phyloP scores from a whole-genome alignment of 2,888 invertebrate genomes.

The Tyria jacobaeae region DNA sequence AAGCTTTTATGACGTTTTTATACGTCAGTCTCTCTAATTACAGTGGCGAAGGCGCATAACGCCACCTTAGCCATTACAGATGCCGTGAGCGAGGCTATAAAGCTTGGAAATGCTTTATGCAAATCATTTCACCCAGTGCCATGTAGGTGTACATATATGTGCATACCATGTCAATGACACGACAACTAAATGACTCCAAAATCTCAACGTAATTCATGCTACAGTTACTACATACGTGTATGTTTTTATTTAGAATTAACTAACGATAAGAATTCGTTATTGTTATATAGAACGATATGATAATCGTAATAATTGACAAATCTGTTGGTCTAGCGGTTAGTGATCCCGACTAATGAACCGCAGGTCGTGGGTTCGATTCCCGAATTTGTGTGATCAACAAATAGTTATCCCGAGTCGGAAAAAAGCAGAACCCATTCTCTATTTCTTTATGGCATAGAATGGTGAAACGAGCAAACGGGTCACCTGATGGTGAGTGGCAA shows the following conservation, averaged over 20 bases:
- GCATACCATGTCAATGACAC: conserved; percentile 21
- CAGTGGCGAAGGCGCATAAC: conserved; percentile 73
- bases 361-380: too few species aligned
- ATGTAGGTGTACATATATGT: conserved; percentile 30
- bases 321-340: too few species aligned
- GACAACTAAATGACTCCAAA: conserved; percentile 37
- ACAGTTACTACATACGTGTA: background rate
- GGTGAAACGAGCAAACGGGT: too few species aligned
- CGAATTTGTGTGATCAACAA: too few species aligned
- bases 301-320: too few species aligned
- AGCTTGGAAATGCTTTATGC: conserved; percentile 77
- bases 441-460: too few species aligned
- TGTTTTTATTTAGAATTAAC: background rate
- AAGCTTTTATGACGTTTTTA: conserved; percentile 69
- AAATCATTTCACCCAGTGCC: conserved; percentile 67
- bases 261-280: too few species aligned
- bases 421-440: too few species aligned
- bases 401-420: too few species aligned
- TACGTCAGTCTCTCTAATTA: conserved; percentile 75
- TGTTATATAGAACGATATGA: too few species aligned
- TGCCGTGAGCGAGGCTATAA: conserved; percentile 80
- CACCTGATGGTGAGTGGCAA: too few species aligned
- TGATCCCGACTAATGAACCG: too few species aligned
- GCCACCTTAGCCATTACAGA: conserved; percentile 78
- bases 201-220: conserved; percentile 2